These are phyloP conservation scores for Bilobella aurantiaca DNA, from an alignment of 1,140 invertebrate genomes.

Conservation along the genomic window DNA sequence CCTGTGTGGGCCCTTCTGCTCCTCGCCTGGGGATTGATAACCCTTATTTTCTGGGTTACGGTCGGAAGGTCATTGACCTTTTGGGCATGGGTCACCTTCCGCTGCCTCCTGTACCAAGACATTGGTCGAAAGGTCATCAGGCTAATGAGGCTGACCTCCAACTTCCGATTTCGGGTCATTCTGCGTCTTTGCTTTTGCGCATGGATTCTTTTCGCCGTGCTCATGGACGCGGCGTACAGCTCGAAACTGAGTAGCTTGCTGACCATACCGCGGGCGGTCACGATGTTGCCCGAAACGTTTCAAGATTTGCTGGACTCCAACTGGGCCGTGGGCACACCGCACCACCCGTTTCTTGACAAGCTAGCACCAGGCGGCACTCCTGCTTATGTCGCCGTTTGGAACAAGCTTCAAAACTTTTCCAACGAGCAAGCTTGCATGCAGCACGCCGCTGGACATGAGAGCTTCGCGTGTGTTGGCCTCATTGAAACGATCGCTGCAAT, in stretches of 20 bases:
- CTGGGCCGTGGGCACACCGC: neutral
- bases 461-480: neutral
- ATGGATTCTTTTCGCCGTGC: neutral
- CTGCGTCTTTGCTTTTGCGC: neutral
- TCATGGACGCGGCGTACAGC: neutral
- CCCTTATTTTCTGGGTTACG: neutral
- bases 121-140: neutral
- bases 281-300: neutral
- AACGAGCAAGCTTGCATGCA: neutral
- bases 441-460: neutral
- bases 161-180: neutral
- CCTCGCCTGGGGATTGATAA: neutral
- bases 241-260: neutral
- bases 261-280: neutral
- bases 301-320: neutral
- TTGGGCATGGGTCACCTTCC: neutral
- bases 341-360: neutral
- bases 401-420: neutral
- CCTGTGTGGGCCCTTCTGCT: neutral
- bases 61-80: neutral
- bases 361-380: neutral
- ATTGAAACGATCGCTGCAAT: neutral
- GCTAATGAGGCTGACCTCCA: neutral
- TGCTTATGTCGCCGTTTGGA: neutral
- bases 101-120: neutral